Percentiles rank a stretch among this genome's conserved stretches.
phyloP scores from a whole-genome alignment of 2,113 vertebrate genomes.

The Solenodon paradoxus region DNA sequence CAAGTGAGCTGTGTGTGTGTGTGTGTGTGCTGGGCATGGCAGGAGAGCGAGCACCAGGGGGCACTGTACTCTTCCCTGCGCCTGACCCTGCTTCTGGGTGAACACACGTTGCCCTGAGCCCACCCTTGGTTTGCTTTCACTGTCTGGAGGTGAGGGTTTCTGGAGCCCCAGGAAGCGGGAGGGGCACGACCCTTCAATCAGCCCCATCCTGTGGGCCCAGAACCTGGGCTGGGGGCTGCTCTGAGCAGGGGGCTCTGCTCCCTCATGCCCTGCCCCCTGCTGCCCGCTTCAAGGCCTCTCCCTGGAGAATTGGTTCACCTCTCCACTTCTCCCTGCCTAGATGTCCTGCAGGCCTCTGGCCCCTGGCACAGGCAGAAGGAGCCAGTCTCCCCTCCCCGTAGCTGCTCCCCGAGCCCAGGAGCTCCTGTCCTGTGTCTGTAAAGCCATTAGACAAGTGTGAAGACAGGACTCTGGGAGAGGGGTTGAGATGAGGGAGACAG shows the following conservation, averaged over 20 bases:
- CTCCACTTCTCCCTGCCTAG: neutral
- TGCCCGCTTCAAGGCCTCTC: neutral
- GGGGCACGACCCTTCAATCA: neutral
- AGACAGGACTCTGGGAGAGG: neutral
- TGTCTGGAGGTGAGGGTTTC: neutral
- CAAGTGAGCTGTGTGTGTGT: neutral
- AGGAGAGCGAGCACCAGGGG: slow-evolving; percentile 23
- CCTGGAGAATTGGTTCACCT: neutral
- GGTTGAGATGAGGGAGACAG: neutral
- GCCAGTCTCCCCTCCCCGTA: neutral
- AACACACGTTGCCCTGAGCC: slow-evolving; percentile 30
- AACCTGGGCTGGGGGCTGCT: neutral
- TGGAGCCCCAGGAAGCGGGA: neutral
- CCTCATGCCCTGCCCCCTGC: neutral
- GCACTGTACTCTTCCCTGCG: slow-evolving; percentile 39
- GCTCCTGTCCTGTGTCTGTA: neutral
- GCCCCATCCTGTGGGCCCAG: neutral
- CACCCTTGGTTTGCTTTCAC: neutral
- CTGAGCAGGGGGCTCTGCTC: neutral
- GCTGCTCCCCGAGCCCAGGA: no score
- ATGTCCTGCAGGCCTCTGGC: neutral
- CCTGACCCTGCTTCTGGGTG: slow-evolving; percentile 4
- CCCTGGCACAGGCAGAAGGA: neutral
- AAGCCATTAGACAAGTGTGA: neutral
- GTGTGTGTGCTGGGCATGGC: neutral